A percentile compares a stretch with the other conserved stretches of the same genome.
Conservation (phyloP, 1,140 invertebrate genomes). For the Bombus haemorrhoidalis region DNA sequence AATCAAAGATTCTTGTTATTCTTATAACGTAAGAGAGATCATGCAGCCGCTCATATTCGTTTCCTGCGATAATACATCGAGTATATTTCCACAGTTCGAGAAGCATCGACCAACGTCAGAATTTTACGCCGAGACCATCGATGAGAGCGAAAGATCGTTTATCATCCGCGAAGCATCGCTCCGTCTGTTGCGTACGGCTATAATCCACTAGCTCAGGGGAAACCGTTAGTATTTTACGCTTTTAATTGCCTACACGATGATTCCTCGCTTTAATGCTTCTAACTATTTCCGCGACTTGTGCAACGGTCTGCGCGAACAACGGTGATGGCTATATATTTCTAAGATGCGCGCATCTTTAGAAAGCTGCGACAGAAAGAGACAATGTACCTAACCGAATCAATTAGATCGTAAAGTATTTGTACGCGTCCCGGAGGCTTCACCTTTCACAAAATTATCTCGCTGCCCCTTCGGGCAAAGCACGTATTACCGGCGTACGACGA, state of each 20-base stretch:
- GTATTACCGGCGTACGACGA: constrained; percentile 47
- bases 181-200: constrained; percentile 30
- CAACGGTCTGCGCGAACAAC: not conserved
- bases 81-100: constrained; percentile 17
- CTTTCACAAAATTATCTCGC: constrained; percentile 55
- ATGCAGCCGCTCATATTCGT: not conserved
- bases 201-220: constrained; percentile 43
- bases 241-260: constrained; percentile 44
- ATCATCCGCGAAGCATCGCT: constrained; percentile 49
- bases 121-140: constrained; percentile 49
- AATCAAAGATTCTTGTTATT: not conserved
- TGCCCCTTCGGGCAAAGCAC: constrained; percentile 27
- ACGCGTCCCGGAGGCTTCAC: constrained; percentile 24
- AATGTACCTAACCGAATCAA: constrained; percentile 32
- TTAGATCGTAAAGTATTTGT: constrained; percentile 23
- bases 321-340: not conserved
- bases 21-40: not conserved
- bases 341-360: not conserved
- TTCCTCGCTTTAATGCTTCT: not conserved
- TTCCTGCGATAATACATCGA: not conserved
- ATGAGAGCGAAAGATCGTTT: constrained; percentile 54
- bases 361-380: not conserved
- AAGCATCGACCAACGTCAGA: constrained; percentile 53
- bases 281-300: not conserved
- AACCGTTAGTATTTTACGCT: constrained; percentile 67